These are phyloP conservation scores for Nylanderia fulva DNA, from an alignment of 1,140 invertebrate genomes.

Conservation along the genomic window DNA sequence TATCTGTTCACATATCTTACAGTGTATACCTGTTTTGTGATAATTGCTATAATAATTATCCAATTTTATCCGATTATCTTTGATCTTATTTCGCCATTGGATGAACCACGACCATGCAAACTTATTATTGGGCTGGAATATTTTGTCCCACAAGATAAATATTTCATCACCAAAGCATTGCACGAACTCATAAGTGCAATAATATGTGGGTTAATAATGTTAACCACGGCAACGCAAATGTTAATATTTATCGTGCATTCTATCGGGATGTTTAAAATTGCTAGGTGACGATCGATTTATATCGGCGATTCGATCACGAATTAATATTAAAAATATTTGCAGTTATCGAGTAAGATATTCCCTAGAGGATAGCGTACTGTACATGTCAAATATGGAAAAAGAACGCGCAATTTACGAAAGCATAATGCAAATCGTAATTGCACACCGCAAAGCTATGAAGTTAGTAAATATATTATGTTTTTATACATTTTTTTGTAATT, in stretches of 20 bases:
- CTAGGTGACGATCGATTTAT: constrained; percentile 12
- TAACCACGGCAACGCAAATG: neutral
- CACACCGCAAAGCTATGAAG: neutral
- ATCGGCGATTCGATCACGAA: neutral
- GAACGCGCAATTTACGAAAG: neutral
- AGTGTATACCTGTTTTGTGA: neutral
- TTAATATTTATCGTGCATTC: constrained; percentile 7
- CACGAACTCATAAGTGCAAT: neutral
- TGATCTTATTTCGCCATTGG: constrained; percentile 30
- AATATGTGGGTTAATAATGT: neutral
- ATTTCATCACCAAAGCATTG: neutral
- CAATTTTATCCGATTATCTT: constrained; percentile 3
- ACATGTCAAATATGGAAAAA: neutral
- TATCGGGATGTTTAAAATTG: constrained; percentile 33
- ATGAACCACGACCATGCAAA: constrained; percentile 16
- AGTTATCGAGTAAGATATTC: constrained; percentile 27
- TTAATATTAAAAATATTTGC: constrained; percentile 7
- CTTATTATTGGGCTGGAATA: constrained; percentile 13
- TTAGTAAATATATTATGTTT: neutral
- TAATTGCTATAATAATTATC: neutral
- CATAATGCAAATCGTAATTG: constrained; percentile 13
- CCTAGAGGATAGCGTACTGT: neutral
- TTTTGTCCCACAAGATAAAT: constrained; percentile 15
- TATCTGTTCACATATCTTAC: neutral
- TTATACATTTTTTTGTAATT: neutral